Conservation (phyloP, 2,888 invertebrate genomes). For the Drosophila kanekoi region DNA sequence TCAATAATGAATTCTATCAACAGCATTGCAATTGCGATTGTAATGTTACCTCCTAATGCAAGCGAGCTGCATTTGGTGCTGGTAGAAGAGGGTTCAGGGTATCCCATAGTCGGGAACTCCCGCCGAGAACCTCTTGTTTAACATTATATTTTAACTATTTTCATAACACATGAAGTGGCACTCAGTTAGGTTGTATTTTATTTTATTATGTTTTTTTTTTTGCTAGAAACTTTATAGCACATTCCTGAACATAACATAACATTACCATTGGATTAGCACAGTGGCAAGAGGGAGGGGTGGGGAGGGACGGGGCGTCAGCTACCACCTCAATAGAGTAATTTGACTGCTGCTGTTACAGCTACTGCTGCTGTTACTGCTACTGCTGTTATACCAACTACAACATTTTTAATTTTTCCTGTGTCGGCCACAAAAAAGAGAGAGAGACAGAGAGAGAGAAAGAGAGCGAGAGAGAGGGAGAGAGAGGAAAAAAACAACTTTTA, state of each 20-base stretch:
- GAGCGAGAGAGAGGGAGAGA: too few species aligned
- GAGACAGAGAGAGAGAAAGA: not conserved
- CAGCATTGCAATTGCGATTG: too few species aligned
- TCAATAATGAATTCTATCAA: too few species aligned
- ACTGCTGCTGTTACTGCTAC: conserved; percentile 6
- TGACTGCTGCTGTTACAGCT: conserved; percentile 26
- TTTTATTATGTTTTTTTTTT: not conserved
- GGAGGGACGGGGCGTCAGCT: conserved; percentile 7
- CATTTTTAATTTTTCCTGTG: conserved; percentile 62
- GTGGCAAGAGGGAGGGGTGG: not conserved
- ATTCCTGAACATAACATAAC: conserved; percentile 18
- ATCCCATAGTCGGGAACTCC: not conserved
- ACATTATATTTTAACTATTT: not conserved
- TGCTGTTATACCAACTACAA: conserved; percentile 31
- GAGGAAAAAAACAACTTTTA: conserved; percentile 49
- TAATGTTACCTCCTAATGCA: too few species aligned
- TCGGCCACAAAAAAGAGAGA: conserved; percentile 41
- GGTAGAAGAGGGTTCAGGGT: not conserved
- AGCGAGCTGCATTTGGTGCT: too few species aligned
- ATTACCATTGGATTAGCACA: conserved; percentile 30
- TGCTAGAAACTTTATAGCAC: conserved; percentile 12
- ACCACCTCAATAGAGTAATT: conserved; percentile 15
- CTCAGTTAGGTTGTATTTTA: conserved; percentile 7
- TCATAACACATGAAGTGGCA: conserved; percentile 2
- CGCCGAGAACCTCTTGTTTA: not conserved